Base-by-base conservation (phyloP, 2,113 vertebrate species). In the Prunella himalayana region DNA sequence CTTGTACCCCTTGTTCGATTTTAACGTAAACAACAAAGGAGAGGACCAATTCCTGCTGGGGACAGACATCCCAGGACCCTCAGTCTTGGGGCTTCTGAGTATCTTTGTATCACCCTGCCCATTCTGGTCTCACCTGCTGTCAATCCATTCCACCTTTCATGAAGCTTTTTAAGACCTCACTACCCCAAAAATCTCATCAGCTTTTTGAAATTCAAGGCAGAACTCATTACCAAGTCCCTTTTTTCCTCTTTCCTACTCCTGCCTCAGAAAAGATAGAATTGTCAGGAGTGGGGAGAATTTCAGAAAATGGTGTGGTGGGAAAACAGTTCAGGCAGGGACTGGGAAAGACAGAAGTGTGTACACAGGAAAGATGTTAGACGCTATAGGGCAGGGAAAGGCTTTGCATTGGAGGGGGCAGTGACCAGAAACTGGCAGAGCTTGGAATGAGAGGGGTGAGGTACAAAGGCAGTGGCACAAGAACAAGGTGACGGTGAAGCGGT, bases 1-100 rank as follows among this genome's bases (percentile, higher is more conserved):
- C 42, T 80, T 86, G 91, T 88, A 94, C 64, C 64, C 90, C 44
- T 0, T 41, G 56, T 81, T 92, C 27, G 91, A 95, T 92, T 96
- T 90, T 86, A 92, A 92, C 4, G 72, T 93, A 83, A 95, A 95
- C 80, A 72, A 75, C 51, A 60, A 91, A 88, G 81, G 79, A 93
- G 79, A 93, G 50, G 42, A 83, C 51, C 70, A 42, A 35, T 45
- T 94, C 57, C 82, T 72, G 51, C 2, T 64, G 42, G 53, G 73
- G 45, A 65, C 57, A 57, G 22, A 25, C 42, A 42, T 35, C 41
- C 66, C 75, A 73, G 23, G 49, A 68, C 39, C 37, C 27, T 33
- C 11, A 13, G 60, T 33, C 49, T 22, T 42, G 45, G 35, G 66
- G 11, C 30, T 86, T 90, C n/a, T 39, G 49, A 41, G 41, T 16